Evolutionary conservation across 2,113 vertebrate species (phyloP), one percentile per base, ranked within the genome.

Genomic region (Cebidichthys violaceus): DNA sequence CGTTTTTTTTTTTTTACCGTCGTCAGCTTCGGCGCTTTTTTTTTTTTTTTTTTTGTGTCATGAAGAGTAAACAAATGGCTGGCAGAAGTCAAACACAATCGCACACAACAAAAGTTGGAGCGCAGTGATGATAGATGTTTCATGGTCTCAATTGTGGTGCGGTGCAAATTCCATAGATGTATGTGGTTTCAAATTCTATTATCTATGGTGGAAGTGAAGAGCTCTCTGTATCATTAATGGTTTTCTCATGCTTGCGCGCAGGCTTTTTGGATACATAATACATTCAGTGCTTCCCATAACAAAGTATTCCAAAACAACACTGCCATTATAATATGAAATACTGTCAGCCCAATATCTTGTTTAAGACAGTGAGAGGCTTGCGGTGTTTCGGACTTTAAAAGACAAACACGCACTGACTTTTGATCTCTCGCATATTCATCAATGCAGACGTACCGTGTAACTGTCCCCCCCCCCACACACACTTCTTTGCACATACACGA

Each of bases 11-110:
- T n/a, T n/a, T n/a, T n/a, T 72, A 81, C 81, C 1, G 8, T 22
- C 75, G 69, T 84, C 85, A 80, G 27, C 24, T 72, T n/a, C 33
- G 61, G 62, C 18, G 47, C 72, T 75, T 79, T 77, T 33, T 52
- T 62, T 8, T 55, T 41, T 31, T 65, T 70, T 75, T 79, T 77
- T 33, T 52, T 62, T 8, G 50, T 41, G 35, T 65, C 50, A 61
- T 57, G 52, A 75, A 64, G 62, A 50, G 27, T 66, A 82, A 50
- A 89, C 65, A 86, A 83, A 84, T 69, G 24, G 47, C 39, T 70
- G 9, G 57, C 14, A 81, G 37, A 77, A 70, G n/a, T 69, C 80
- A 88, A 75, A 80, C 78, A 68, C 68, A 72, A 37, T 62, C 27
- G 70, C 47, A 60, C 59, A 50, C 35, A 82, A 39, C 79, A 77